Evolutionary conservation across 2,888 invertebrate species (phyloP), one percentile per base, ranked within the genome.

Genomic region (Sipha maydis): DNA sequence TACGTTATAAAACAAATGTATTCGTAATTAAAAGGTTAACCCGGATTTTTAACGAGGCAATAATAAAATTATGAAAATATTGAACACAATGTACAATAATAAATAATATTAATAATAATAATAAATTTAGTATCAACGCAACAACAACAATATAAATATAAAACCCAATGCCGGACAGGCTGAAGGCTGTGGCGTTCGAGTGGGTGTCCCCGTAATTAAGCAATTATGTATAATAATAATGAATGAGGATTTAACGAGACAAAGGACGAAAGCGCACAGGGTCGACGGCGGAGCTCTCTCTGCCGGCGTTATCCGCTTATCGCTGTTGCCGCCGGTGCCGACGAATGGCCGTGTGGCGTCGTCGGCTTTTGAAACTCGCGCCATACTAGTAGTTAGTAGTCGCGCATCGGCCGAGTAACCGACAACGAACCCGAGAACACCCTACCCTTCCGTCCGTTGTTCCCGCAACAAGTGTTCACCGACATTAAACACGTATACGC

Each of bases 401-500:
- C 86, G 86, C 80, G 86, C 80, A 79, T 48, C 86, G 61, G 75
- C 80, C 86, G 80, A 88, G 86, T 80, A 80, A 88, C 86, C 86
- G 86, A 88, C 86, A 80, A 75, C 79, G 71, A 28, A 41, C 61
- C 73, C 75, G 80, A 67, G 38, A 31, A 25, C 61, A 54, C 38
- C 56, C 80, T 31, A 56, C 61, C 31, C 56, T 14, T 79, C 56
- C 80, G 80, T 41, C 80, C 80, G 25, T 31, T 31, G 41, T 25
- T 1, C 86, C 86, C 86, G 86, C 86, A 88, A 88, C 86, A 88
- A 88, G 86, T 88, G 86, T 88, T 88, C 86, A 86, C n/a, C 56
- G 75, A 73, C 56, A 73, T 61, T 61, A 77, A 67, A 67, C 76
- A 61, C 61, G 76, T 67, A 78, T 76, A 34, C 71, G 21, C 48